Percentiles rank a stretch among this genome's conserved stretches.
phyloP scores from a whole-genome alignment of 2,888 invertebrate species.

The Mythimna albipuncta region DNA sequence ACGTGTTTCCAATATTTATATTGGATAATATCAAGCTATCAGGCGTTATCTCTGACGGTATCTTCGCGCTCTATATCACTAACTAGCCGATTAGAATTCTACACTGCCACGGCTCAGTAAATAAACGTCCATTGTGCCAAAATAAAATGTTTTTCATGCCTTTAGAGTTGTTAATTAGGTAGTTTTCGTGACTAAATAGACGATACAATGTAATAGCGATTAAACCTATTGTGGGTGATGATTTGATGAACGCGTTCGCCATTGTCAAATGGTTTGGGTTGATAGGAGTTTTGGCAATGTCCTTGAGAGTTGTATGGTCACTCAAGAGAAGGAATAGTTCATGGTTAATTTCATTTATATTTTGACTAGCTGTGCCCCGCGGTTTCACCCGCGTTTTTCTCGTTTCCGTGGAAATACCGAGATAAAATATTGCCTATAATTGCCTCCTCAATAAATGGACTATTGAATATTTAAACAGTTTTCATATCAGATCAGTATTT shows the following conservation, averaged over 20 bases:
- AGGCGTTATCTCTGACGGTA: background rate
- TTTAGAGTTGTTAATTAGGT: constrained; percentile 27
- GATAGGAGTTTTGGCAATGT: background rate
- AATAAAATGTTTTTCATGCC: constrained; percentile 20
- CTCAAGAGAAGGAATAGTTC: background rate
- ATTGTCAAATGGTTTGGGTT: background rate
- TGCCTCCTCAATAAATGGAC: too few species aligned
- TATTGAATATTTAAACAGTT: too few species aligned
- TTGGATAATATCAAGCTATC: constrained; percentile 1
- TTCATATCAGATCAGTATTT: too few species aligned
- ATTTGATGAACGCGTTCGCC: constrained; percentile 20
- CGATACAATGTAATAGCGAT: constrained; percentile 9
- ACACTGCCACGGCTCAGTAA: background rate
- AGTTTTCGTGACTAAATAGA: constrained; percentile 24
- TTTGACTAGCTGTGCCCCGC: too few species aligned
- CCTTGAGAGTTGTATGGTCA: background rate
- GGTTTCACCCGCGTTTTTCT: too few species aligned
- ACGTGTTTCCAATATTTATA: background rate
- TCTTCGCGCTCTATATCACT: constrained; percentile 32
- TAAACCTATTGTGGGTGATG: background rate
- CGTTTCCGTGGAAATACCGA: too few species aligned
- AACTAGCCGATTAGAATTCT: constrained; percentile 47
- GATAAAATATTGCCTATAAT: too few species aligned
- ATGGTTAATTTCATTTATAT: too few species aligned
- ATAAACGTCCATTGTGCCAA: constrained; percentile 24